Percentiles rank a stretch among this genome's conserved stretches.
Evolutionary conservation across 1,140 invertebrate genomes (phyloP).

Genomic region (Brachionus sp.): DNA sequence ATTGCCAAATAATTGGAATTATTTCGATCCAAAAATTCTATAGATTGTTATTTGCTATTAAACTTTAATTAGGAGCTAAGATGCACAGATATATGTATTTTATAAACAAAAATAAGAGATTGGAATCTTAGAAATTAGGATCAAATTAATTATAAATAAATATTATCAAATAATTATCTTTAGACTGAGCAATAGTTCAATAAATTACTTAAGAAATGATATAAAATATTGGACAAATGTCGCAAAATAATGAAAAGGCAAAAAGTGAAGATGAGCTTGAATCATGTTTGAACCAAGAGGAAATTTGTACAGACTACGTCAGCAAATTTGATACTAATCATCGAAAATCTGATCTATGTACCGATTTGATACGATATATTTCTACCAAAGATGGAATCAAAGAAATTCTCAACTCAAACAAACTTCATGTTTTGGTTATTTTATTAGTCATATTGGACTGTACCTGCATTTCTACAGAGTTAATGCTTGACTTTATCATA

Average conservation of each 20-base stretch:
- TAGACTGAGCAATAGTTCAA: not conserved
- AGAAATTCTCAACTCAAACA: not conserved
- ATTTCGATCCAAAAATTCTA: not conserved
- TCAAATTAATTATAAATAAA: not conserved
- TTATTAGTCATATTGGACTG: slow-evolving; percentile 3
- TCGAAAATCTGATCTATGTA: not conserved
- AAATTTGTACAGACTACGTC: not conserved
- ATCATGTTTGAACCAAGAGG: not conserved
- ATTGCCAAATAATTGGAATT: not conserved
- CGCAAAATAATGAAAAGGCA: not conserved
- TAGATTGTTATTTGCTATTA: not conserved
- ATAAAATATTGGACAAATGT: not conserved
- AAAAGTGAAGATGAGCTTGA: not conserved
- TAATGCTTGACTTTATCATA: not conserved
- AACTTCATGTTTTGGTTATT: not conserved
- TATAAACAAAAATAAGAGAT: not conserved
- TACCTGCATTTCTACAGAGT: not conserved
- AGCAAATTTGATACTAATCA: not conserved
- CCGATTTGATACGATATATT: not conserved
- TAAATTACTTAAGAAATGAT: not conserved
- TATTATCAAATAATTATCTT: not conserved
- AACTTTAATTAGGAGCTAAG: not conserved
- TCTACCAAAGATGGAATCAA: not conserved
- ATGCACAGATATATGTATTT: not conserved
- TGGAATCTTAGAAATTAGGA: not conserved